These are phyloP conservation scores for Synergus laeviventris DNA, from an alignment of 2,888 invertebrate genomes.

Conservation along the genomic window DNA sequence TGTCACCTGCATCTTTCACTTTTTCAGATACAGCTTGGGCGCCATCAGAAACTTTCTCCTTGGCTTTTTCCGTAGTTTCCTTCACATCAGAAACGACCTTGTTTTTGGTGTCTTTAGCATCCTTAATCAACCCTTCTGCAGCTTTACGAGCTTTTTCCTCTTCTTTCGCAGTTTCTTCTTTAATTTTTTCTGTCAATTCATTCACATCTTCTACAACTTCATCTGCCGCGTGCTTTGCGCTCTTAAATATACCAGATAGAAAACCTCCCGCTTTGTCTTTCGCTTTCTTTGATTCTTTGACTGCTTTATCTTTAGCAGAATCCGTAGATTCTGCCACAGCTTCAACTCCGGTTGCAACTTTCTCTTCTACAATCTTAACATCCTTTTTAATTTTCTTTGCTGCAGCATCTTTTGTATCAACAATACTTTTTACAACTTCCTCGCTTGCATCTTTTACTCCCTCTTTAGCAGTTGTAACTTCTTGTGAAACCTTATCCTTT, in stretches of 20 bases:
- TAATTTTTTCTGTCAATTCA: conserved; percentile 44
- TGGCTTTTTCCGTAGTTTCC: conserved; percentile 45
- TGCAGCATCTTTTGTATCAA: conserved; percentile 74
- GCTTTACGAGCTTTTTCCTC: conserved; percentile 48
- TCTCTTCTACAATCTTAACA: conserved; percentile 42
- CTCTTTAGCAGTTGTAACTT: conserved; percentile 50
- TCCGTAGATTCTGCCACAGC: conserved; percentile 38
- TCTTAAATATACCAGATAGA: conserved; percentile 54
- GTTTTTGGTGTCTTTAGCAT: conserved; percentile 22
- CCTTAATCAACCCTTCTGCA: conserved; percentile 42
- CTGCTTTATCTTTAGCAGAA: conserved; percentile 40
- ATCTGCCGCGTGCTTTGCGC: conserved; percentile 46
- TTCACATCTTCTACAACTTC: conserved; percentile 43
- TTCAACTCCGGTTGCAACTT: conserved; percentile 42
- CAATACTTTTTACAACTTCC: conserved; percentile 48
- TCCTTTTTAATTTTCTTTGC: conserved; percentile 74
- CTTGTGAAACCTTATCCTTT: conserved; percentile 51
- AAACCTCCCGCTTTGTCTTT: conserved; percentile 53
- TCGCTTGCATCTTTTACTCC: conserved; percentile 47
- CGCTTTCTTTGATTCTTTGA: conserved; percentile 51
- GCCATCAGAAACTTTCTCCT: not conserved
- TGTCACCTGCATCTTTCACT: conserved; percentile 14
- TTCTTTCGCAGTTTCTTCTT: conserved; percentile 39
- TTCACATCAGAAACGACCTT: conserved; percentile 22
- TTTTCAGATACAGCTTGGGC: conserved; percentile 40